Conservation (phyloP, 2,797 vertebrate species). For the Hephaestus fuliginosus region DNA sequence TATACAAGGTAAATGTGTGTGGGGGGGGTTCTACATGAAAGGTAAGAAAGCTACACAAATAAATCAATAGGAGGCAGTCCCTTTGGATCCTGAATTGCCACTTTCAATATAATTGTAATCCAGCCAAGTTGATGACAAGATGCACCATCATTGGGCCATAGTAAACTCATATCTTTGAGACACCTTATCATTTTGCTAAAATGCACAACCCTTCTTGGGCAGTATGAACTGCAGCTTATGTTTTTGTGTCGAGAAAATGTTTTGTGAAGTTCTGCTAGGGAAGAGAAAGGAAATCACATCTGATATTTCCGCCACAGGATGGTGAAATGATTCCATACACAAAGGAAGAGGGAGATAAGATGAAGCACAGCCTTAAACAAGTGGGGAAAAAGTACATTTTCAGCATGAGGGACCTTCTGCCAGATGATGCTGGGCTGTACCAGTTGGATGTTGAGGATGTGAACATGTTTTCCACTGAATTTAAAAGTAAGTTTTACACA, state of each 20-base stretch:
- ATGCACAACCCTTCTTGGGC: background rate
- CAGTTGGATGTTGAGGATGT: constrained; percentile 88
- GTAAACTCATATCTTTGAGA: background rate
- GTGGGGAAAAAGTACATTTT: constrained; percentile 87
- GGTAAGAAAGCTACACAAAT: background rate
- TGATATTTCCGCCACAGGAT: constrained; percentile 77
- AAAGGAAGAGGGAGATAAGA: constrained; percentile 75
- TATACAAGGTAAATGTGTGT: constrained; percentile 88
- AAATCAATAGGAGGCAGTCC: background rate
- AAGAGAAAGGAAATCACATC: background rate
- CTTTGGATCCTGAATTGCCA: background rate
- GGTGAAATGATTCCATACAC: constrained; percentile 86
- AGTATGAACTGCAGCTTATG: background rate
- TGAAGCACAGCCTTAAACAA: constrained; percentile 84
- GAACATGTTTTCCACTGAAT: constrained; percentile 89
- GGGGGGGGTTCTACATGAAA: background rate
- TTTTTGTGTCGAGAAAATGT: background rate
- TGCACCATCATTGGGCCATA: background rate
- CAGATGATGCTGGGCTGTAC: constrained; percentile 90
- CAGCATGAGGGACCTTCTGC: constrained; percentile 86
- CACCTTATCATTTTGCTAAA: background rate
- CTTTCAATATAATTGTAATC: constrained; percentile 5
- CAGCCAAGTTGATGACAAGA: background rate
- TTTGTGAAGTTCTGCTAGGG: background rate
- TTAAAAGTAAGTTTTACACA: constrained; percentile 82